phyloP scores from a whole-genome alignment of 1,140 invertebrate genomes.

The Diprion similis region DNA sequence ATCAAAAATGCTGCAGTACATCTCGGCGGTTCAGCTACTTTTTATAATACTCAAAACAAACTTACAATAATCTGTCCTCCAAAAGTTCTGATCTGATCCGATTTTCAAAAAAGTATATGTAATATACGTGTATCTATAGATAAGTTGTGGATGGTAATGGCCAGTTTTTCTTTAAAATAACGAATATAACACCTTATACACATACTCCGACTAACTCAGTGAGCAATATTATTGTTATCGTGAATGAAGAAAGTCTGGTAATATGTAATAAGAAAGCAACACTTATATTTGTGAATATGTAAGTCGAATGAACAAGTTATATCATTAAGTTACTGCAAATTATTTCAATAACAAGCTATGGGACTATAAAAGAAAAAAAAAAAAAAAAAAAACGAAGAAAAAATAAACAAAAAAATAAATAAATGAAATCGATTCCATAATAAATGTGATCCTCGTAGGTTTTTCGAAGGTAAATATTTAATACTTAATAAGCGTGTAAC shows the following conservation, averaged over 20 bases:
- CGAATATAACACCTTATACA: no score
- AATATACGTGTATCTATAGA: no score
- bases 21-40: no score
- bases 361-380: constrained; percentile 20
- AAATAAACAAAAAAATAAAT: constrained; percentile 16
- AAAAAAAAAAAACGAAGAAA: constrained; percentile 17
- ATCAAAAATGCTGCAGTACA: no score
- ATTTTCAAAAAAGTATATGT: neutral
- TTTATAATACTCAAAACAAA: no score
- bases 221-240: neutral
- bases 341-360: neutral
- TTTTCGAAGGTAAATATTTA: constrained; percentile 6
- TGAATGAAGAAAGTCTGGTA: neutral
- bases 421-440: constrained; percentile 31
- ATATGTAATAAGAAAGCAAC: neutral
- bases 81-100: neutral
- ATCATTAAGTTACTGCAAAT: no score
- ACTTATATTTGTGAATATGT: no score
- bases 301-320: no score
- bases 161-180: no score
- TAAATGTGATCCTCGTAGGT: constrained; percentile 2
- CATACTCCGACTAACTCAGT: neutral
- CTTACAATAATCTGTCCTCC: neutral
- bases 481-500: neutral
- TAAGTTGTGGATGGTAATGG: no score